Conservation (phyloP, 1,140 invertebrate genomes). For the Panulirus ornatus region DNA sequence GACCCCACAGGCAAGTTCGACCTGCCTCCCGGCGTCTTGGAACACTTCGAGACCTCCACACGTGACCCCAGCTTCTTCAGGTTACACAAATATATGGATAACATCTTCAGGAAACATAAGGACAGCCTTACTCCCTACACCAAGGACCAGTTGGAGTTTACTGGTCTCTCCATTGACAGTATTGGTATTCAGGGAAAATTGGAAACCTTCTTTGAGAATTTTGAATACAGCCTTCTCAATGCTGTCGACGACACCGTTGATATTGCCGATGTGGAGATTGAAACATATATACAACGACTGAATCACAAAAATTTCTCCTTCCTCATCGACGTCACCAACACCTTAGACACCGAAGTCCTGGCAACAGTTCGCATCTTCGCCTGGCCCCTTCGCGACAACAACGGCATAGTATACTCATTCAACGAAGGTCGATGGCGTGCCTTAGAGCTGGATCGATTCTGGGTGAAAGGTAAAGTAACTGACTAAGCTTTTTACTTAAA, state of each 20-base stretch:
- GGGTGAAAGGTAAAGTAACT: slow-evolving; percentile 45
- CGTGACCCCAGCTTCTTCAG: slow-evolving; percentile 53
- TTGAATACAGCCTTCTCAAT: slow-evolving; percentile 49
- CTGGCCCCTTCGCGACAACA: slow-evolving; percentile 40
- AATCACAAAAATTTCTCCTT: slow-evolving; percentile 25
- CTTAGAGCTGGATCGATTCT: slow-evolving; percentile 49
- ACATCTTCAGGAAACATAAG: slow-evolving; percentile 51
- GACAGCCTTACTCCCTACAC: slow-evolving; percentile 51
- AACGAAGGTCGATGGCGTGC: slow-evolving; percentile 40
- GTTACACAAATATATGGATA: slow-evolving; percentile 63
- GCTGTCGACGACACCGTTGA: slow-evolving; percentile 47
- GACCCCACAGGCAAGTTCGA: slow-evolving; percentile 50
- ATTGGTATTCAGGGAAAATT: neutral
- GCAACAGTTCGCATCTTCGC: slow-evolving; percentile 41
- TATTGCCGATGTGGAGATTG: slow-evolving; percentile 26
- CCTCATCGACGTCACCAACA: slow-evolving; percentile 1
- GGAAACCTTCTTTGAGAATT: slow-evolving; percentile 56
- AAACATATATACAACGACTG: slow-evolving; percentile 21
- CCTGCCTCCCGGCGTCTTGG: slow-evolving; percentile 49
- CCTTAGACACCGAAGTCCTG: slow-evolving; percentile 1
- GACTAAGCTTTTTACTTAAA: neutral
- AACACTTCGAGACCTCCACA: slow-evolving; percentile 54
- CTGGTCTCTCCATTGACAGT: neutral
- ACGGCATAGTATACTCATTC: slow-evolving; percentile 11
- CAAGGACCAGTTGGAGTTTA: slow-evolving; percentile 24